Evolutionary conservation across 2,797 vertebrate genomes (phyloP), one percentile per base, ranked within the genome.

Genomic region (Aldrovandia affinis): DNA sequence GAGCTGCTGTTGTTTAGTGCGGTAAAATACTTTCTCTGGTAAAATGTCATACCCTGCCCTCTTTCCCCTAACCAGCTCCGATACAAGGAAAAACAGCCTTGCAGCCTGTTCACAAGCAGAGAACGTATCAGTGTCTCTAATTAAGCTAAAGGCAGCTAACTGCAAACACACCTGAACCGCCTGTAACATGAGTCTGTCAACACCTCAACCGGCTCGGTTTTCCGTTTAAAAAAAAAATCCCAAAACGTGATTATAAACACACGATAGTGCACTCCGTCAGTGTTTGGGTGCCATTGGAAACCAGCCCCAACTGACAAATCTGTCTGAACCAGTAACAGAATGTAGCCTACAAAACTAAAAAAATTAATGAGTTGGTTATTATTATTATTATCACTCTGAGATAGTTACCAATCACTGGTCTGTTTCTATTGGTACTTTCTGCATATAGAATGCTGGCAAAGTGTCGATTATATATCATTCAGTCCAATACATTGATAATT

Each of bases 141-240:
- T 83, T n/a, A 44, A 86, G 59, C 75, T 80, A 55, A 81, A 65
- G n/a, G 0, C 77, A 25, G 18, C n/a, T 22, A 3, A 80, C 54
- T 84, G 33, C 39, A 68, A 30, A 83, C 61, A 55, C 61, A 73
- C 70, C 80, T 77, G 5, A 61, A n/a, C 59, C 59, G 7, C 75
- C 81, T 30, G 81, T 83, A 86, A 87, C 82, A 78, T 28, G 59
- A 84, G 54, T 81, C 84, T 70, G 42, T 20, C 39, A 47, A 77
- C 22, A 77, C 39, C 73, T 77, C 73, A 77, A 22, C 55, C 80
- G 57, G 85, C 84, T 87, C 81, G 52, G 70, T 82, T 82, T 83
- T 15, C 44, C 36, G 47, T 28, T 77, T 25, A 5, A 36, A 68
- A 25, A 7, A 65, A 85, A n/a, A 55, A 12, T n/a, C 81, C 36